Conservation (phyloP, 2,797 vertebrate species). For the Protosalanx chinensis region DNA sequence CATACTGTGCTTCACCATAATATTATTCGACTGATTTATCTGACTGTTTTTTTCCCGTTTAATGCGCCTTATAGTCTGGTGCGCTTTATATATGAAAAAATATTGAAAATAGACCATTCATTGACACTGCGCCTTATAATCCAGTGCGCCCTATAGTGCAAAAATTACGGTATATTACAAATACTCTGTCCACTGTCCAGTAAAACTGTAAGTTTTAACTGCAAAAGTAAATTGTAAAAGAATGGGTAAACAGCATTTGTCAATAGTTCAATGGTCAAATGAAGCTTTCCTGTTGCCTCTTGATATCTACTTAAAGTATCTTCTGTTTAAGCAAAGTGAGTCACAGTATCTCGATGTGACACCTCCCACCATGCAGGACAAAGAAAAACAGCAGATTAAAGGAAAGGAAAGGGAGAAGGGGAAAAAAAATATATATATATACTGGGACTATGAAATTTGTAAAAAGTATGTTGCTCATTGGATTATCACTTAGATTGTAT, state of each 20-base stretch:
- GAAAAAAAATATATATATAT: neutral
- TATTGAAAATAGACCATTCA: too few relatives aligned
- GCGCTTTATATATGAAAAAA: too few relatives aligned
- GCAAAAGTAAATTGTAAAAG: neutral
- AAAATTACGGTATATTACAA: neutral
- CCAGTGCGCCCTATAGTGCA: too few relatives aligned
- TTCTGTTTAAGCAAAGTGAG: conserved; percentile 61
- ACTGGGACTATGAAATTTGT: too few relatives aligned
- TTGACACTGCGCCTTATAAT: too few relatives aligned
- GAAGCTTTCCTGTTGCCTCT: neutral
- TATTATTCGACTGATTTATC: too few relatives aligned
- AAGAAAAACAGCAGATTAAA: conserved; percentile 57
- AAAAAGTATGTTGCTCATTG: too few relatives aligned
- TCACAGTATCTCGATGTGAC: conserved; percentile 62
- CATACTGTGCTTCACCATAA: too few relatives aligned
- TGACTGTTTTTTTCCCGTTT: too few relatives aligned
- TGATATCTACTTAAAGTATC: conserved; percentile 53
- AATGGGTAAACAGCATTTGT: neutral
- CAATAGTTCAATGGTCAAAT: neutral
- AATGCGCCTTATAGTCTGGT: too few relatives aligned
- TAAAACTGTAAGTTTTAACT: neutral
- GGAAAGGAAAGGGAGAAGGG: conserved; percentile 57
- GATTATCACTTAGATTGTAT: neutral
- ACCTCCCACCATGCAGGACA: conserved; percentile 59
- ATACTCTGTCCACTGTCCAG: neutral